phyloP scores from a whole-genome alignment of 2,113 vertebrate genomes.

The Microcebus ravelobensis region DNA sequence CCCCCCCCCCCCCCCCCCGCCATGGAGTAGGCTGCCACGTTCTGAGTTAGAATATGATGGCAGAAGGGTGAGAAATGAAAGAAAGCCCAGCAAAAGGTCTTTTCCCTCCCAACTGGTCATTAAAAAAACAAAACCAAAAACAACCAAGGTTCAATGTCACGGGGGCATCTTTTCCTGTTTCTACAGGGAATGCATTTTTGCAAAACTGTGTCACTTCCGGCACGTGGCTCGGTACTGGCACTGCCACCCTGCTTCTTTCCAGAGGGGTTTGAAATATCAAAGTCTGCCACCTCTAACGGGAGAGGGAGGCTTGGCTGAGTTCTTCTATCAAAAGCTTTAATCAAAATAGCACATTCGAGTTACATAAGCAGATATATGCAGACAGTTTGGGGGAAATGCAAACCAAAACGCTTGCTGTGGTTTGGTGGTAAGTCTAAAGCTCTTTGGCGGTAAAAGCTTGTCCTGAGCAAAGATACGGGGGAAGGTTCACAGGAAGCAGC shows the following conservation, averaged over 20 bases:
- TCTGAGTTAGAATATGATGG: no score
- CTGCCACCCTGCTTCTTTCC: background rate
- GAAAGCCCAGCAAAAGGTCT: background rate
- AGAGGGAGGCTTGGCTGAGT: background rate
- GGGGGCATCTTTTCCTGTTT: background rate
- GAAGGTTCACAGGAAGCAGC: background rate
- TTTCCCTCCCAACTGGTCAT: background rate
- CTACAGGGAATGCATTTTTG: background rate
- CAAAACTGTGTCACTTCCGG: background rate
- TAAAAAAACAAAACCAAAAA: background rate
- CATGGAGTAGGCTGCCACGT: background rate
- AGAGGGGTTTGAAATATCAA: background rate
- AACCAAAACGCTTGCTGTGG: background rate
- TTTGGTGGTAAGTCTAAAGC: background rate
- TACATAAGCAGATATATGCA: background rate
- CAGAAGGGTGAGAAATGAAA: background rate
- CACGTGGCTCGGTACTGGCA: accelerated
- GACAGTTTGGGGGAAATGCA: background rate
- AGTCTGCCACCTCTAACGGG: conserved; percentile 23
- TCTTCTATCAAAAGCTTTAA: background rate
- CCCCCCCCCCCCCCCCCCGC: no score
- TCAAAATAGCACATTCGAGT: background rate
- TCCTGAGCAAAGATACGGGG: no score
- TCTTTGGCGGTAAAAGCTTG: no score
- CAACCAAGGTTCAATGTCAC: background rate